A percentile compares a stretch with the other conserved stretches of the same genome.
Evolutionary conservation across 2,888 invertebrate genomes (phyloP).

Genomic region (Rhingia campestris): DNA sequence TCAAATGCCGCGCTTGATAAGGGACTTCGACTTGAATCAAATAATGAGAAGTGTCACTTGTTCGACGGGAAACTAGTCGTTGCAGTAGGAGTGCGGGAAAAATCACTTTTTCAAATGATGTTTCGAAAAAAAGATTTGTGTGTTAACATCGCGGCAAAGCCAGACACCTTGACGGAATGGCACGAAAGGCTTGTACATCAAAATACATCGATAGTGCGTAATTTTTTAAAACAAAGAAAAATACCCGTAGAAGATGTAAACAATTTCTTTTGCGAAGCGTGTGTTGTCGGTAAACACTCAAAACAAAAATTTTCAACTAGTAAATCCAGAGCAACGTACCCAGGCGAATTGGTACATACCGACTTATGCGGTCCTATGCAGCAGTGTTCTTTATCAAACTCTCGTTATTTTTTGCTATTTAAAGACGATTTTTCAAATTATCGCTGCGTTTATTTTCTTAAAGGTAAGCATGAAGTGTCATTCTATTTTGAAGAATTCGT

Average conservation of each 20-base stretch:
- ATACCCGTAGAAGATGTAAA: not conserved
- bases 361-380: slow-evolving; percentile 69
- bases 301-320: not conserved
- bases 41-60: slow-evolving; percentile 34
- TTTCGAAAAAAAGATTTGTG: not conserved
- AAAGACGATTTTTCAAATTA: slow-evolving; percentile 73
- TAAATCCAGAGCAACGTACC: not conserved
- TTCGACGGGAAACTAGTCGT: slow-evolving; percentile 21
- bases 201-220: not conserved
- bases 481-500: not conserved
- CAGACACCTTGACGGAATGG: not conserved
- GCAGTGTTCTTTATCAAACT: slow-evolving; percentile 63
- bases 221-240: not conserved
- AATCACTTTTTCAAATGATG: not conserved
- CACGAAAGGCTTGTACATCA: slow-evolving; percentile 13
- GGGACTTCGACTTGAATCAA: not conserved
- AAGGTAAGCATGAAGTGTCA: slow-evolving; percentile 60
- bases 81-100: slow-evolving; percentile 46
- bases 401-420: slow-evolving; percentile 71
- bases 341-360: slow-evolving; percentile 24
- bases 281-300: slow-evolving; percentile 73
- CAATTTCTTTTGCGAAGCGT: slow-evolving; percentile 71
- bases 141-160: not conserved
- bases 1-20: not conserved
- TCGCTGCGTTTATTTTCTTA: slow-evolving; percentile 63